Conservation (phyloP, 2,113 vertebrate genomes). For the Ameiurus melas region DNA sequence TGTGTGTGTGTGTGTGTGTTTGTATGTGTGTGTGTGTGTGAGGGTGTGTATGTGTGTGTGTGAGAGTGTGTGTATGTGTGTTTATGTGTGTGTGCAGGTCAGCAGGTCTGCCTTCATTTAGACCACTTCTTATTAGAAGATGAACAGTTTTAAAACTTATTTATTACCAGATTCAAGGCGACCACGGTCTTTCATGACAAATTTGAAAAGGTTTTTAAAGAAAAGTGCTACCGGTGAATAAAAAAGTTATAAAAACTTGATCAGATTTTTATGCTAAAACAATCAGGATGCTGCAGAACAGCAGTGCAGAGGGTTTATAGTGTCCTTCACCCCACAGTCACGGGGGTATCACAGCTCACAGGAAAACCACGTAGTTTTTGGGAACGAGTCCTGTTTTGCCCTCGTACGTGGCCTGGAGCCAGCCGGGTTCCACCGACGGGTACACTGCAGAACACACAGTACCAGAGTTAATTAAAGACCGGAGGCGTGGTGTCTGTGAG, state of each 20-base stretch:
- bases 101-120: background rate
- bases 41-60: no score
- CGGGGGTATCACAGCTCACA: conserved; percentile 67
- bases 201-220: no score
- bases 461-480: background rate
- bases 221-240: background rate
- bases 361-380: conserved; percentile 92
- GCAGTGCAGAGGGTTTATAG: background rate
- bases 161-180: background rate
- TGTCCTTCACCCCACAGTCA: background rate
- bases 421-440: conserved; percentile 91
- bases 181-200: background rate
- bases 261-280: background rate
- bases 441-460: conserved; percentile 77
- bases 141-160: background rate
- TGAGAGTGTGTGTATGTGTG: no score
- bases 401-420: conserved; percentile 93
- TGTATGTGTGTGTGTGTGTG: no score
- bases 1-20: no score
- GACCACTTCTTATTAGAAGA: background rate
- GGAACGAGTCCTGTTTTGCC: conserved; percentile 92
- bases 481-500: background rate
- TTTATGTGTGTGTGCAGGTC: no score
- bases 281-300: background rate
- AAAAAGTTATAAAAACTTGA: background rate